These are phyloP conservation scores for Pseudococcus jackbeardsleyi DNA, from an alignment of 2,888 invertebrate genomes.

Conservation along the genomic window DNA sequence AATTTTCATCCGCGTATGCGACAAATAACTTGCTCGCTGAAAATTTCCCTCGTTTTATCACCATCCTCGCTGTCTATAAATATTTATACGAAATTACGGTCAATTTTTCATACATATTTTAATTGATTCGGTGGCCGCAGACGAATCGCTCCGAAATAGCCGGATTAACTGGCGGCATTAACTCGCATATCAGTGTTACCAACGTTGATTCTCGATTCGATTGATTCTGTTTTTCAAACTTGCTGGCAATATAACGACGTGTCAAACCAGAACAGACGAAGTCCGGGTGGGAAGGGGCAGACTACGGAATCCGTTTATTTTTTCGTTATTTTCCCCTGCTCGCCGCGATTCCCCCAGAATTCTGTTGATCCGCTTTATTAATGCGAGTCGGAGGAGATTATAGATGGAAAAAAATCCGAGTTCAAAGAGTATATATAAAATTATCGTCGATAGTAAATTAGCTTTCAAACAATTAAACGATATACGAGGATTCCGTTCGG, in stretches of 20 bases:
- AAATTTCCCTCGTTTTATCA: neutral
- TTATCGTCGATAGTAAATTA: constrained; percentile 24
- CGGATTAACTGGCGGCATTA: neutral
- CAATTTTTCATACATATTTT: constrained; percentile 9
- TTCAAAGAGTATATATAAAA: constrained; percentile 1
- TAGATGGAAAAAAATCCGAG: neutral
- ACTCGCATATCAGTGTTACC: neutral
- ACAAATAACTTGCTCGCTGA: neutral
- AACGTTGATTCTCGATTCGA: neutral
- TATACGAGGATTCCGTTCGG: neutral
- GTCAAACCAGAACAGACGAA: neutral
- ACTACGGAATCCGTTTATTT: neutral
- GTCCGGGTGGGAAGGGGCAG: neutral
- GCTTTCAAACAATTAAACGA: constrained; percentile 39
- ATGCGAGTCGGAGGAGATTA: neutral
- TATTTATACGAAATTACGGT: neutral
- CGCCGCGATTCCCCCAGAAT: neutral
- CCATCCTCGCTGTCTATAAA: neutral
- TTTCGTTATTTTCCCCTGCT: neutral
- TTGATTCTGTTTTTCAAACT: neutral
- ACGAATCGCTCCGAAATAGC: neutral
- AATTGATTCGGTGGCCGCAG: neutral
- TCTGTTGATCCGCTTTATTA: neutral
- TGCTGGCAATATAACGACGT: neutral
- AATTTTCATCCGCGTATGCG: neutral